A percentile compares a stretch with the other conserved stretches of the same genome.
Evolutionary conservation across 2,113 vertebrate species (phyloP).

Genomic region (Colaptes auratus): DNA sequence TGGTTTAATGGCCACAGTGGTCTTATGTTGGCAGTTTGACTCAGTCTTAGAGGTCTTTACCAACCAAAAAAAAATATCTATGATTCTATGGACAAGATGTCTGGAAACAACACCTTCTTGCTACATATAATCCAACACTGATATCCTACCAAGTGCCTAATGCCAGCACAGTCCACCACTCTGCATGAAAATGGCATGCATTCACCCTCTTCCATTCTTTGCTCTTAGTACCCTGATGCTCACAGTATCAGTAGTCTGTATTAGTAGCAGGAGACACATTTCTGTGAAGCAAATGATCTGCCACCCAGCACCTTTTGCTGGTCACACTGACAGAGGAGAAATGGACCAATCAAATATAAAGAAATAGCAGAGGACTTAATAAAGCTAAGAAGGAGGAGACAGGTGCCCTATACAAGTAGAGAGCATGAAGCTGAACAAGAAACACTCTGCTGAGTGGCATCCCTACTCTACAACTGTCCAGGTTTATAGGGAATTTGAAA

Average conservation of each 20-base stretch:
- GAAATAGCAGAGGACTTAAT: neutral
- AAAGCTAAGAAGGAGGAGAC: neutral
- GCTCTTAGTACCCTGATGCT: neutral
- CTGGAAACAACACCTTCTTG: neutral
- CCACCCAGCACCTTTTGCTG: neutral
- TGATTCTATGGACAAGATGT: neutral
- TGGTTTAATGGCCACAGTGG: too few relatives aligned
- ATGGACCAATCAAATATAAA: neutral
- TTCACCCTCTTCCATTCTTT: neutral
- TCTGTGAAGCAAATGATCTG: neutral
- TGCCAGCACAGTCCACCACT: neutral
- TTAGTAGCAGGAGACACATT: neutral
- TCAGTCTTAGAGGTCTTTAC: too few relatives aligned
- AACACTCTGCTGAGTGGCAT: neutral
- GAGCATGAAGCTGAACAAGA: neutral
- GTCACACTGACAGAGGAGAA: neutral
- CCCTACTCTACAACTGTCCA: neutral
- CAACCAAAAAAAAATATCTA: too few relatives aligned
- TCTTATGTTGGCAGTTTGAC: too few relatives aligned
- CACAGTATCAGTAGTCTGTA: neutral
- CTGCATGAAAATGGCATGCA: neutral
- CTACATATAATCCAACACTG: rapidly evolving
- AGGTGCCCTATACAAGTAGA: neutral
- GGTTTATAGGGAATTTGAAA: neutral
- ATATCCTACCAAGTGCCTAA: neutral